Evolutionary conservation across 2,797 vertebrate genomes (phyloP), one percentile per base, ranked within the genome.

Genomic region (Chromis chromis): DNA sequence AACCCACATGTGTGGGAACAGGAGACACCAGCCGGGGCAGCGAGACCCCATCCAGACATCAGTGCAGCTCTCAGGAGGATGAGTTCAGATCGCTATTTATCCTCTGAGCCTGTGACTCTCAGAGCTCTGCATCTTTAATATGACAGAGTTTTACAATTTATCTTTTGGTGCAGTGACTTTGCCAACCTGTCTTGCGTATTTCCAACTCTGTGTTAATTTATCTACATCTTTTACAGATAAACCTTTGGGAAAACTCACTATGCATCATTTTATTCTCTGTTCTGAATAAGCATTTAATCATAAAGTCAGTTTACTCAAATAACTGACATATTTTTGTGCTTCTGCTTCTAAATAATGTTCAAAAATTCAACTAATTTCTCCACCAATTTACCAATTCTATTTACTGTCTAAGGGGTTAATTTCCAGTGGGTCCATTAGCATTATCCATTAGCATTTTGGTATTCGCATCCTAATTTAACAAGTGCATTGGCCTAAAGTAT

Each of bases 1-100:
- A 91, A 88, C 89, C 89, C 94, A 94, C 93, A 95, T 93, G 94
- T 91, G 92, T 95, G 94, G 80, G 86, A 88, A 86, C 77, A 67
- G 76, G 71, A 83, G 79, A 81, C 28, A 52, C 63, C 61, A 53
- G 66, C 5, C 1, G 58, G 70, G 70, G 71, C 82, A 78, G 77
- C 36, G 10, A 65, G 78, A 78, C 78, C 78, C 75, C 40, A 65
- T 48, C 73, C 83, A 79, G 53, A 69, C 67, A 81, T 85, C 28
- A 72, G 27, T 25, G 82, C 17, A 36, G 56, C 50, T 77, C 76
- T 71, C 85, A 53, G 40, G 78, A 76, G 78, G 74, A 83, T 24
- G 7, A 17, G 17, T 24, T 71, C 16, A 21, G 39, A 19, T 44
- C 52, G n/a, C 54, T 57, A 21, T 46, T 64, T 25, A 73, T 50